phyloP scores from a whole-genome alignment of 2,888 invertebrate genomes.

The Aradus depressus region DNA sequence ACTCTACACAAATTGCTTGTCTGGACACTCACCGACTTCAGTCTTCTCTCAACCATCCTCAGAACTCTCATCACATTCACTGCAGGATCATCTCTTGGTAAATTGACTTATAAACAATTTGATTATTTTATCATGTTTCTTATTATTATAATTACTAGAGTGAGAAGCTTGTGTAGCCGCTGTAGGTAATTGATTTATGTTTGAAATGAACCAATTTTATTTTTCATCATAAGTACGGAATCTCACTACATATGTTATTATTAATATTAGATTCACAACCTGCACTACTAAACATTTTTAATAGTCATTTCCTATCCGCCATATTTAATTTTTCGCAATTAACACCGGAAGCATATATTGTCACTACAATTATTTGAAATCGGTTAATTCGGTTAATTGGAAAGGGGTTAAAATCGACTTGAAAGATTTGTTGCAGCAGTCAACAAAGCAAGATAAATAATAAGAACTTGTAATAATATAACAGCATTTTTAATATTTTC shows the following conservation, averaged over 20 bases:
- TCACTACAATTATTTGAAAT: neutral
- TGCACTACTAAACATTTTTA: neutral
- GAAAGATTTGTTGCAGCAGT: neutral
- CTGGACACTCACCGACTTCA: slow-evolving; percentile 51
- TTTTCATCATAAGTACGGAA: neutral
- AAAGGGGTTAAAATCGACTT: neutral
- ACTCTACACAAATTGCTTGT: slow-evolving; percentile 54
- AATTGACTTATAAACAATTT: slow-evolving; percentile 13
- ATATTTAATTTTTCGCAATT: neutral
- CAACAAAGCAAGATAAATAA: neutral
- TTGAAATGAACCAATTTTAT: no score
- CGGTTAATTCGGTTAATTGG: neutral
- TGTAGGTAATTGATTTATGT: no score
- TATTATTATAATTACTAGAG: neutral
- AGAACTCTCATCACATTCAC: slow-evolving; percentile 52
- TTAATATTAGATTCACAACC: neutral
- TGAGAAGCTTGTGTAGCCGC: no score
- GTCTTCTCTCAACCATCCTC: slow-evolving; percentile 43
- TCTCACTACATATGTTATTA: neutral
- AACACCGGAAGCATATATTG: neutral
- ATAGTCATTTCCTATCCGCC: neutral
- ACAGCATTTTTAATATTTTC: slow-evolving; percentile 17
- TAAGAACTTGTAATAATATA: neutral
- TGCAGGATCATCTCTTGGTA: slow-evolving; percentile 50
- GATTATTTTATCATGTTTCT: neutral